Base-by-base conservation (phyloP, 1,140 invertebrate species). In the Hermatobates lingyangjiaoensis region DNA sequence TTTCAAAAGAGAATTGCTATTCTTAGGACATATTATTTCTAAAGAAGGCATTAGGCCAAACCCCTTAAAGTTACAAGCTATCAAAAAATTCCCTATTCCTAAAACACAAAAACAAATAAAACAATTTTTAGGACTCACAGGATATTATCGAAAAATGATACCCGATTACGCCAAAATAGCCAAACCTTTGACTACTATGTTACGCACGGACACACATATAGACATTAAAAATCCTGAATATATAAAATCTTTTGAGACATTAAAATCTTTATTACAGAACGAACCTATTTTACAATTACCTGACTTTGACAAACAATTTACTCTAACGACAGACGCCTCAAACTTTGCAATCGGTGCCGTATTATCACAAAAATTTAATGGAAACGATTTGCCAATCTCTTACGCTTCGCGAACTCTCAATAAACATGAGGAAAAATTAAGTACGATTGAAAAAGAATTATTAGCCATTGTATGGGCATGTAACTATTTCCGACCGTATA, bases 111-210 rank as follows among this genome's bases (percentile, higher is more conserved):
- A 66, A 47, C 57, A 68, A 26, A 54, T 70, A 20, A 64, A 64
- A 61, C 47, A 55, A 42, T 72, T 71, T 56, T 44, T 72, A 45
- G 70, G 70, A 23, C 53, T 71, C 3, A 24, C 12, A 50, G 60
- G 63, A 5, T 70, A 68, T 55, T 71, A 70, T 51, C 23, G 67
- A 23, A 57, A 59, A 56, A 70, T 68, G 54, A 64, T 71, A 24
- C 53, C 55, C 14, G 45, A 61, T 40, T 69, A 64, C 51, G 53
- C 62, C 0, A 51, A 57, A 54, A 57, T 63, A 28, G 59, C 64
- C 10, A 56, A 60, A 59, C 64, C 66, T 12, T 53, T 69, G 28
- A 62, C 51, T 2, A 39, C 7, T 2, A 52, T 59, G 21, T 59
- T 58, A 23, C 64, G 61, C 53, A 65, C 64, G 44, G 55, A 59